Evolutionary conservation across 2,888 invertebrate species (phyloP).

Genomic region (Eretmocerus hayati): DNA sequence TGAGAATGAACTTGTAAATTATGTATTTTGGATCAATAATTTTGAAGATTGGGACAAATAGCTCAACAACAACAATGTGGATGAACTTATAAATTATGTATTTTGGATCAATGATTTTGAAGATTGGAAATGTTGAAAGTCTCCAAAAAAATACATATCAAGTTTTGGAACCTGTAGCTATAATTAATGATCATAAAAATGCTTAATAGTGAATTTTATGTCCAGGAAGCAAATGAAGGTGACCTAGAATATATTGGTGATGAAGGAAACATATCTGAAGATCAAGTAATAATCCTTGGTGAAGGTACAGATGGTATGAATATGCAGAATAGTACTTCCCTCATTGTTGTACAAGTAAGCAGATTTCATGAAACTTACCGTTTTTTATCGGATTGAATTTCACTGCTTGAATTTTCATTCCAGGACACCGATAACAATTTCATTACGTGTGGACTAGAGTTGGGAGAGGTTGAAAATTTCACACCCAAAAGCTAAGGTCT

Average conservation of each 20-base stretch:
- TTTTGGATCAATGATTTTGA: too few species aligned
- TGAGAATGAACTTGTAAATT: too few species aligned
- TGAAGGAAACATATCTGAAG: slow-evolving; percentile 37
- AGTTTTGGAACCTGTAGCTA: too few species aligned
- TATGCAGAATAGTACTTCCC: slow-evolving; percentile 37
- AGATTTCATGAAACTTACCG: neutral
- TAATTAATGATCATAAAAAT: too few species aligned
- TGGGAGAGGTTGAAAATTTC: slow-evolving; percentile 32
- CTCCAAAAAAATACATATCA: too few species aligned
- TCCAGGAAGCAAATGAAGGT: slow-evolving; percentile 29
- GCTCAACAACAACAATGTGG: too few species aligned
- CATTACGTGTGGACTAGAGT: slow-evolving; percentile 34
- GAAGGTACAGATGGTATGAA: slow-evolving; percentile 38
- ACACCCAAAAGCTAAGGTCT: slow-evolving; percentile 15
- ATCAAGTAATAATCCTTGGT: slow-evolving; percentile 45
- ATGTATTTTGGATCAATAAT: too few species aligned
- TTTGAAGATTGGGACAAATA: too few species aligned
- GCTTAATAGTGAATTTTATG: too few species aligned
- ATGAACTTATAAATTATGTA: too few species aligned
- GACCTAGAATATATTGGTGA: slow-evolving; percentile 44
- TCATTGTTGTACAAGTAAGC: slow-evolving; percentile 27
- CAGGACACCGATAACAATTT: slow-evolving; percentile 36
- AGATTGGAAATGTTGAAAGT: too few species aligned
- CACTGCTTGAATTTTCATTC: slow-evolving; percentile 2
- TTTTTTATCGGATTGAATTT: neutral